These are phyloP conservation scores for Acomys russatus DNA, from an alignment of 2,797 vertebrate species.

Conservation along the genomic window DNA sequence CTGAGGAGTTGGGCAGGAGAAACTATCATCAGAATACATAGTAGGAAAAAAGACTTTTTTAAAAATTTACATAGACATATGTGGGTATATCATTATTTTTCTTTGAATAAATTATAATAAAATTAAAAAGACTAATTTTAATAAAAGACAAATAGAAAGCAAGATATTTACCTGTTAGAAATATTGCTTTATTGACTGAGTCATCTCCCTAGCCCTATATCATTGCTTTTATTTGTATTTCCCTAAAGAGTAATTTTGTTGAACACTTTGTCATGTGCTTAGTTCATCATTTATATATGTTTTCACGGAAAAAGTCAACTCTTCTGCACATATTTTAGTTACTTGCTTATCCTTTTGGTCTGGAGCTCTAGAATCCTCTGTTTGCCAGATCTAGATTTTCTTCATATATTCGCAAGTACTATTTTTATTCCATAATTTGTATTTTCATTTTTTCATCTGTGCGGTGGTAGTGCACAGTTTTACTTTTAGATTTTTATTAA, in stretches of 20 bases:
- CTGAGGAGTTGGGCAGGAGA: neutral
- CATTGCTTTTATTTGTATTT: neutral
- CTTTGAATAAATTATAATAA: too few relatives aligned
- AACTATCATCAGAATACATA: neutral
- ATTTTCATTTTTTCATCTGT: neutral
- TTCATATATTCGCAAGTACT: neutral
- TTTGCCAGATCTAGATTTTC: neutral
- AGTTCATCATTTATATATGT: neutral
- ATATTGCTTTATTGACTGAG: neutral
- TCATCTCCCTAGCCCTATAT: neutral
- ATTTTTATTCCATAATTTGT: neutral
- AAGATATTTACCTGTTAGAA: neutral
- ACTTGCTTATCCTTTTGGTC: neutral
- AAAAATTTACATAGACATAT: too few relatives aligned
- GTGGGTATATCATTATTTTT: too few relatives aligned
- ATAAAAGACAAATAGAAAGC: neutral
- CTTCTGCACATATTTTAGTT: neutral
- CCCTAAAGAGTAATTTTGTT: neutral
- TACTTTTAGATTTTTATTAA: too few relatives aligned
- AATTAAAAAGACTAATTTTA: neutral
- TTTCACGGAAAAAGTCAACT: neutral
- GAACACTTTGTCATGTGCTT: neutral
- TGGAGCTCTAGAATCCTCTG: neutral
- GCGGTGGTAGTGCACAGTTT: too few relatives aligned
- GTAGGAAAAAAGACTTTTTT: neutral